Percentiles rank a stretch among this genome's conserved stretches.
These are phyloP conservation scores for Branchinecta lindahli DNA, from an alignment of 1,140 invertebrate species.

Conservation along the genomic window DNA sequence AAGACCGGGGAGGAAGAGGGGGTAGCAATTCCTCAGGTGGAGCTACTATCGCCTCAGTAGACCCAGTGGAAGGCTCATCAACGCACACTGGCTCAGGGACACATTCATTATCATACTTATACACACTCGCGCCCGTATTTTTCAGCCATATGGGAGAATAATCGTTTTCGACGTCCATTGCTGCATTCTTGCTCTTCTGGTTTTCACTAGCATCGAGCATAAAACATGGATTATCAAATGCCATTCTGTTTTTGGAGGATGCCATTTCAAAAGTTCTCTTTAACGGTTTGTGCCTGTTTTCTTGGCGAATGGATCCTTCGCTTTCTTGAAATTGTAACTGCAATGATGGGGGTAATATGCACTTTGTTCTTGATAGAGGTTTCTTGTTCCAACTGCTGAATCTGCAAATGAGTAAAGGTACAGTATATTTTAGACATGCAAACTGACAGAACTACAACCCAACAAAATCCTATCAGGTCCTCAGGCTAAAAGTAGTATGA, in stretches of 20 bases:
- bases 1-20: neutral
- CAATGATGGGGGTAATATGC: neutral
- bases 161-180: neutral
- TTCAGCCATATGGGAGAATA: constrained; percentile 6
- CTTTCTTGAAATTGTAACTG: neutral
- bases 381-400: neutral
- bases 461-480: no score
- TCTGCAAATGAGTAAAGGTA: neutral
- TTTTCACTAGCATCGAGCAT: neutral
- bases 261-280: neutral
- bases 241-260: neutral
- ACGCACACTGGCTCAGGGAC: neutral
- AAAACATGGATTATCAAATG: constrained; percentile 7
- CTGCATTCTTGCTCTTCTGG: neutral
- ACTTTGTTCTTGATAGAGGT: neutral
- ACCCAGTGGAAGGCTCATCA: no score
- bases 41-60: no score
- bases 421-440: no score
- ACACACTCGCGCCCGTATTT: neutral
- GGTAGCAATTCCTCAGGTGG: neutral
- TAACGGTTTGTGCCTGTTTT: neutral
- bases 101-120: neutral
- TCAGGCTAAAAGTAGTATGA: no score
- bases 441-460: no score
- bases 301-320: neutral